Evolutionary conservation across 1,140 invertebrate species (phyloP).

Genomic region (Yoshiicerus persimilis): DNA sequence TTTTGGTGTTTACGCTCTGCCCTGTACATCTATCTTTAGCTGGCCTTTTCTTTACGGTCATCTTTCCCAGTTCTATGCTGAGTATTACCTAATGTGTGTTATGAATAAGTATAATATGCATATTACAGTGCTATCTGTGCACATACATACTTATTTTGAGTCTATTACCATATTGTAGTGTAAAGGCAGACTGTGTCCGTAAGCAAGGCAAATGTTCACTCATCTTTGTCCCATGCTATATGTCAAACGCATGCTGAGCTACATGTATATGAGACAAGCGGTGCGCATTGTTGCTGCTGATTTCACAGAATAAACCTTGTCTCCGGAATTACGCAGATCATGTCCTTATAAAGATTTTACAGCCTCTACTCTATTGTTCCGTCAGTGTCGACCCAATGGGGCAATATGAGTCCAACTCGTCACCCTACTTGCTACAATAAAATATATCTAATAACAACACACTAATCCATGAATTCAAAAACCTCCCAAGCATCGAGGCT

Average conservation of each 20-base stretch:
- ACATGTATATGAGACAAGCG: slow-evolving; percentile 43
- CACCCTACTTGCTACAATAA: background rate
- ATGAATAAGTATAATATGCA: background rate
- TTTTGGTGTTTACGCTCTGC: background rate
- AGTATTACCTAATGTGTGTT: background rate
- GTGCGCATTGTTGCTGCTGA: slow-evolving; percentile 30
- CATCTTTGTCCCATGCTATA: slow-evolving; percentile 45
- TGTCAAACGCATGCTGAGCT: slow-evolving; percentile 43
- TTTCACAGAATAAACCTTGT: slow-evolving; percentile 32
- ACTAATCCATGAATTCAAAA: background rate
- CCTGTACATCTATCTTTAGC: background rate
- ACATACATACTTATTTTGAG: too few species aligned
- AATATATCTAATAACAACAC: background rate
- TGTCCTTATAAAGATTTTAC: slow-evolving; percentile 14
- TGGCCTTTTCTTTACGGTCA: background rate
- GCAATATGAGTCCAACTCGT: background rate
- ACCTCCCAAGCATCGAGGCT: background rate
- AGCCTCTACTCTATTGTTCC: background rate
- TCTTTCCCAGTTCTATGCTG: too few species aligned
- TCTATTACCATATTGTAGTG: too few species aligned
- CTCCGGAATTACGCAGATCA: slow-evolving; percentile 45
- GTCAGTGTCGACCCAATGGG: background rate
- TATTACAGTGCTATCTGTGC: background rate
- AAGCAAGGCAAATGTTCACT: slow-evolving; percentile 26
- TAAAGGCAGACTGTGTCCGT: background rate